These are phyloP conservation scores for Yponomeuta evonymella DNA, from an alignment of 2,888 invertebrate genomes.

Conservation along the genomic window DNA sequence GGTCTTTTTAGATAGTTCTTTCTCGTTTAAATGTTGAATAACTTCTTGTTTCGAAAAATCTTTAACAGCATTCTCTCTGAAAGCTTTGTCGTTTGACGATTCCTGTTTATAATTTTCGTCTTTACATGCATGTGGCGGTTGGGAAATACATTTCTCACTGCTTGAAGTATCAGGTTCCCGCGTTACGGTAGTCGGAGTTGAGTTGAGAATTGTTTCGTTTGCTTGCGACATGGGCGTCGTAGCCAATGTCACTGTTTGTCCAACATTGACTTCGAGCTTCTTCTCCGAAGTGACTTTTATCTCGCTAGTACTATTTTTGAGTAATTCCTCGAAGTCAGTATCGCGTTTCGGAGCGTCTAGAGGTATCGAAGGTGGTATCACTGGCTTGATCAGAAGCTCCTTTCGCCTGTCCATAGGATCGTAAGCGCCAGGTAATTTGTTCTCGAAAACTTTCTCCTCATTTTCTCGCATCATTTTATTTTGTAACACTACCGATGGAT, in stretches of 20 bases:
- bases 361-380: slow-evolving; percentile 23
- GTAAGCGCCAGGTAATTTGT: slow-evolving; percentile 22
- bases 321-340: slow-evolving; percentile 69
- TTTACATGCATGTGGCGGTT: background rate
- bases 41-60: background rate
- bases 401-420: slow-evolving; percentile 33
- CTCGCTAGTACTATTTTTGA: slow-evolving; percentile 70
- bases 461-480: slow-evolving; percentile 28
- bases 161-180: background rate
- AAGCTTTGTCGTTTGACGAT: background rate
- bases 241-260: slow-evolving; percentile 50
- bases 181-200: background rate
- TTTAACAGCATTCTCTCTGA: background rate
- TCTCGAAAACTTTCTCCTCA: slow-evolving; percentile 28
- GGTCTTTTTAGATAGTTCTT: background rate
- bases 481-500: slow-evolving; percentile 23
- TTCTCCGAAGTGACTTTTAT: slow-evolving; percentile 65
- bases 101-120: background rate
- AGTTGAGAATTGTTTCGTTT: background rate
- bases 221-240: slow-evolving; percentile 23
- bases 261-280: slow-evolving; percentile 60
- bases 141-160: slow-evolving; percentile 16
- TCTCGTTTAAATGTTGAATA: background rate
- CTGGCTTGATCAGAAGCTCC: slow-evolving; percentile 24
- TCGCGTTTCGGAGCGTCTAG: slow-evolving; percentile 52